A percentile compares a stretch with the other conserved stretches of the same genome.
Conservation (phyloP, 2,797 vertebrate genomes). For the Clarias platycephalus region DNA sequence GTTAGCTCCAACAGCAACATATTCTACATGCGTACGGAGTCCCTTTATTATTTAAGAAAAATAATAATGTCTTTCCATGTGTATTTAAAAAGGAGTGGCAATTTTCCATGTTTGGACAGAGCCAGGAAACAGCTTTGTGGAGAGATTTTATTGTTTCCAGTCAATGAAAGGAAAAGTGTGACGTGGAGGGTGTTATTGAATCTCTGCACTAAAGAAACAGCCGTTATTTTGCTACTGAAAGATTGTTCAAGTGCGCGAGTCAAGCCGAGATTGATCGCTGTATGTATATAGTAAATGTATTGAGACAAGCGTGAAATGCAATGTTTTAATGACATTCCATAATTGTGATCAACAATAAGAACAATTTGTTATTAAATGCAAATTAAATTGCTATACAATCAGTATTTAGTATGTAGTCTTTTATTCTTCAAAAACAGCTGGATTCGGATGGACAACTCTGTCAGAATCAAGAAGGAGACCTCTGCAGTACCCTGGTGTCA, state of each 20-base stretch:
- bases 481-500: too few relatives aligned
- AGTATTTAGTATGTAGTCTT: too few relatives aligned
- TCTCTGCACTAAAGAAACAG: slow-evolving; percentile 72
- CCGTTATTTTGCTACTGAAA: slow-evolving; percentile 67
- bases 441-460: too few relatives aligned
- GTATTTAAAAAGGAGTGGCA: slow-evolving; percentile 49
- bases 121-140: slow-evolving; percentile 76
- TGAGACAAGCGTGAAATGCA: too few relatives aligned
- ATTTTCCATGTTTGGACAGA: slow-evolving; percentile 65
- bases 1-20: slow-evolving; percentile 15
- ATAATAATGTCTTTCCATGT: slow-evolving; percentile 33
- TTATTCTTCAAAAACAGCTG: too few relatives aligned
- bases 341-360: too few relatives aligned
- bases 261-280: background rate
- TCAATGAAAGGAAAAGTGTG: slow-evolving; percentile 85
- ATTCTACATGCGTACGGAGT: background rate
- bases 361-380: too few relatives aligned
- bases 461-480: too few relatives aligned
- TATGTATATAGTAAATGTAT: background rate
- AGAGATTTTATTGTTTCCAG: slow-evolving; percentile 80
- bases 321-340: too few relatives aligned
- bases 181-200: slow-evolving; percentile 76
- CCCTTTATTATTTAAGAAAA: slow-evolving; percentile 36
- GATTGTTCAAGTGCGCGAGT: slow-evolving; percentile 62
- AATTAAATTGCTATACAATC: too few relatives aligned